These are phyloP conservation scores for Phodopus roborovskii DNA, from an alignment of 2,113 vertebrate genomes.

Conservation along the genomic window DNA sequence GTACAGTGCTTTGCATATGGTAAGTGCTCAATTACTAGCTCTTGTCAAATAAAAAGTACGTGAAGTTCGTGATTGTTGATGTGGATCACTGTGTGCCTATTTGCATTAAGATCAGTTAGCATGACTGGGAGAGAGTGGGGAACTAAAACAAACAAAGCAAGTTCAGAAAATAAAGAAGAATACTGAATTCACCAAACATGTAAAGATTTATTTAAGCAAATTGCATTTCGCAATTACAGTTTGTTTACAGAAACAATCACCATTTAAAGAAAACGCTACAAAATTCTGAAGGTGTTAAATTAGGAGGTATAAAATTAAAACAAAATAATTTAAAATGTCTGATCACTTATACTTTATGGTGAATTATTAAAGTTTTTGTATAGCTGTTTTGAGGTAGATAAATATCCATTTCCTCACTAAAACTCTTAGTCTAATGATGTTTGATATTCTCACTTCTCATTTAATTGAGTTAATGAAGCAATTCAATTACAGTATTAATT, in stretches of 20 bases:
- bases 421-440: neutral
- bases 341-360: neutral
- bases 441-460: slow-evolving; percentile 30
- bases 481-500: slow-evolving; percentile 23
- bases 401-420: slow-evolving; percentile 19
- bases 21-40: slow-evolving; percentile 9
- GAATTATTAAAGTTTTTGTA: neutral
- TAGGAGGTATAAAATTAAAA: slow-evolving; percentile 27
- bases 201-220: slow-evolving; percentile 26
- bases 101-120: slow-evolving; percentile 18
- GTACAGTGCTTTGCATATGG: neutral
- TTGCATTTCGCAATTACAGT: neutral
- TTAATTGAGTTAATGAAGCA: slow-evolving; percentile 31
- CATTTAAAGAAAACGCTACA: neutral
- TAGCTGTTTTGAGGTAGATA: neutral
- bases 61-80: neutral
- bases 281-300: slow-evolving; percentile 2
- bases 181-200: neutral
- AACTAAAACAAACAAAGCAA: slow-evolving; percentile 20
- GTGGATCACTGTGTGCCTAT: neutral
- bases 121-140: neutral
- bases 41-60: neutral
- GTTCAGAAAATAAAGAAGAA: slow-evolving; percentile 53
- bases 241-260: neutral
- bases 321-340: neutral